These are phyloP conservation scores for Hestina assimilis DNA, from an alignment of 1,140 invertebrate genomes.

Conservation along the genomic window DNA sequence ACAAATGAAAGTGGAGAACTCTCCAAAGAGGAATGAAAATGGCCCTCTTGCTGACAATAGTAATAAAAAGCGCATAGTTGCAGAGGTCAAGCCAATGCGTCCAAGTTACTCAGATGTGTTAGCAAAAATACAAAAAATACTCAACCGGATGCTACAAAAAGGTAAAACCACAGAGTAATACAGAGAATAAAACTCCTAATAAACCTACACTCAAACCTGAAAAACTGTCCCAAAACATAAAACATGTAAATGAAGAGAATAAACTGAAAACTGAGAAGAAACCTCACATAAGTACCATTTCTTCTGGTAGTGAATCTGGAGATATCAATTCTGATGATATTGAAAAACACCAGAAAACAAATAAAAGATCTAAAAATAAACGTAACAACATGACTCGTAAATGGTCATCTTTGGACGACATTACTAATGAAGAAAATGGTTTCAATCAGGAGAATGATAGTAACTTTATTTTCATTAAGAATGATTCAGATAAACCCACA, in stretches of 20 bases:
- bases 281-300: constrained; percentile 48
- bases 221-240: constrained; percentile 46
- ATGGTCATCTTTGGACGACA: constrained; percentile 80
- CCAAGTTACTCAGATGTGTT: constrained; percentile 90
- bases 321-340: constrained; percentile 66
- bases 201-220: constrained; percentile 63
- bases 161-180: constrained; percentile 45
- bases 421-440: constrained; percentile 68
- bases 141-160: constrained; percentile 44
- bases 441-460: constrained; percentile 58
- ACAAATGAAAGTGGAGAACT: constrained; percentile 49
- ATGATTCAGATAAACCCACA: constrained; percentile 49
- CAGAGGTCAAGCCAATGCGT: constrained; percentile 91
- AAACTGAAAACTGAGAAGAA: constrained; percentile 67
- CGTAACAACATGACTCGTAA: constrained; percentile 75
- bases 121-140: constrained; percentile 82
- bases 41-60: constrained; percentile 66
- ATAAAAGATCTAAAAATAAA: constrained; percentile 73
- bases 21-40: constrained; percentile 60
- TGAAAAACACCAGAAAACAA: constrained; percentile 66
- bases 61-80: constrained; percentile 87
- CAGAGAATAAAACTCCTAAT: constrained; percentile 62
- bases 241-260: constrained; percentile 66
- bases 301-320: constrained; percentile 76
- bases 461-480: constrained; percentile 71